A percentile compares a stretch with the other conserved stretches of the same genome.
These are phyloP conservation scores for Loripinus fragilis DNA, from an alignment of 2,888 invertebrate genomes.

Conservation along the genomic window DNA sequence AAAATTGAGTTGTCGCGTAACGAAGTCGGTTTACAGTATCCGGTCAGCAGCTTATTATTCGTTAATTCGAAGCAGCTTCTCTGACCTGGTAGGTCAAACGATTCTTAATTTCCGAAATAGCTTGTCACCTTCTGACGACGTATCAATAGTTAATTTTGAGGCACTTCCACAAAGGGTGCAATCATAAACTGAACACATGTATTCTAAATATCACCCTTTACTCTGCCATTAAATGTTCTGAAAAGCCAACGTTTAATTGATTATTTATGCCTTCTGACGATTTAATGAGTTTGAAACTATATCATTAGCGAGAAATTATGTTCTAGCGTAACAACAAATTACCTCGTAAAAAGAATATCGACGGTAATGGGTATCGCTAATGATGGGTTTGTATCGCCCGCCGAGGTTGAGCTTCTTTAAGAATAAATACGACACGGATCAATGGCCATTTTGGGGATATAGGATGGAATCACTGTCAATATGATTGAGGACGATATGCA, in stretches of 20 bases:
- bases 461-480: too few relatives aligned
- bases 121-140: neutral
- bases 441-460: too few relatives aligned
- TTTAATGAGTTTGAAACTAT: slow-evolving; percentile 12
- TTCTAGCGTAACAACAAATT: slow-evolving; percentile 17
- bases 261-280: slow-evolving; percentile 18
- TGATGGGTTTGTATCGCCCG: slow-evolving; percentile 10
- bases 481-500: too few relatives aligned
- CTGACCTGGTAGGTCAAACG: too few relatives aligned
- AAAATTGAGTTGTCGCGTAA: too few relatives aligned
- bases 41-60: too few relatives aligned
- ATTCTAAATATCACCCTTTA: slow-evolving; percentile 1
- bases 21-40: too few relatives aligned
- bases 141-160: too few relatives aligned
- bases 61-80: too few relatives aligned
- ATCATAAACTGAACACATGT: neutral
- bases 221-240: slow-evolving; percentile 14
- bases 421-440: too few relatives aligned
- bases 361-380: slow-evolving; percentile 11
- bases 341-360: slow-evolving; percentile 10
- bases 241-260: slow-evolving; percentile 21
- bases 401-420: neutral
- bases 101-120: neutral
- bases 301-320: slow-evolving; percentile 20
- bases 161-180: too few relatives aligned